Evolutionary conservation across 2,797 vertebrate genomes (phyloP), one percentile per base, ranked within the genome.

Genomic region (Buphagus erythrorhynchus): DNA sequence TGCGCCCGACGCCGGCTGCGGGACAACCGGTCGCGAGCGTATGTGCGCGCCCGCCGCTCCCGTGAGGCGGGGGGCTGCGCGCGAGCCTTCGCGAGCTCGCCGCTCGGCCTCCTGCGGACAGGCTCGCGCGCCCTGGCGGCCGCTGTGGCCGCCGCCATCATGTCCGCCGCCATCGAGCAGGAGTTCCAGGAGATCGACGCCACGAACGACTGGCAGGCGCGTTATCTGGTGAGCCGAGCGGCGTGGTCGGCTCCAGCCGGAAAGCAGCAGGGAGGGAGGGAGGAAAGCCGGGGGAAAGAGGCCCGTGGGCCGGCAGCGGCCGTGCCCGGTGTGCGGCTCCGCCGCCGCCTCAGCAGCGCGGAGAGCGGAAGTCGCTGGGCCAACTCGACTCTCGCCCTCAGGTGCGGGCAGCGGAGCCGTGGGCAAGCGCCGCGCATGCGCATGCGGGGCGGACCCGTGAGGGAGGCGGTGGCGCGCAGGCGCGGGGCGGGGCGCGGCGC

Each of bases 101-200:
- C 48, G 88, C 83, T 26, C 84, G 62, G 71, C 82, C 82, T 68
- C 54, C 82, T n/a, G n/a, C 25, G 58, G 79, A 19, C 75, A 18
- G 85, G 65, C 16, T 58, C 20, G 33, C 65, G 90, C 55, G 67
- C 55, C 10, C 52, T 14, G 81, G 35, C 26, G 78, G 61, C 71
- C 57, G 49, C 49, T 25, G 25, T 26, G 48, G 52, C 65, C 52
- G 40, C 55, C 89, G 88, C 89, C 95, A 97, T 96, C 81, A 74
- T 84, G 98, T 97, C 97, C 43, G 82, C 91, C 52, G 62, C 85
- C 42, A 98, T 99, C 98, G 98, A 99, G 87, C 97, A 96, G 94
- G 98, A 99, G 95, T 99, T 99, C 94, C 98, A 99, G 78, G 98
- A 99, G 57, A 97, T 99, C 51, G 99, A 99, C 83, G 98, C 98